Conservation (phyloP, 2,888 invertebrate species). For the Cryptocheilus praepositus region DNA sequence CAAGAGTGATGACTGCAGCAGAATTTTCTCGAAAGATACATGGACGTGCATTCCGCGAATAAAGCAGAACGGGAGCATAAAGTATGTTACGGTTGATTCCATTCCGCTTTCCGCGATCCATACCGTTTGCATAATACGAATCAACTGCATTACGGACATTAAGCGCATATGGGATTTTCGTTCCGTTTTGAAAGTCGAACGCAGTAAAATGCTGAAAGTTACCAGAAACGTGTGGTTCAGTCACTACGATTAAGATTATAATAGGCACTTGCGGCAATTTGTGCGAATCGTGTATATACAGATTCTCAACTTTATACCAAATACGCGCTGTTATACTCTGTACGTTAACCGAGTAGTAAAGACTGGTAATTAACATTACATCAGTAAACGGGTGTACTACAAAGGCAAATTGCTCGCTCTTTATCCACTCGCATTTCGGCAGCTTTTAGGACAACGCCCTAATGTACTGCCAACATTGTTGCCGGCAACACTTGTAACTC, state of each 20-base stretch:
- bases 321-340: no score
- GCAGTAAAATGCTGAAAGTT: no score
- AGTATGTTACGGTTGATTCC: conserved; percentile 32
- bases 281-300: no score
- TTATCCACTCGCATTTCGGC: no score
- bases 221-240: no score
- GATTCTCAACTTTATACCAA: no score
- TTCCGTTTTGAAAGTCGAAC: background rate
- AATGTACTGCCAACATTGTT: background rate
- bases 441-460: no score
- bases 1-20: conserved; percentile 29
- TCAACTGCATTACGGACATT: conserved; percentile 35
- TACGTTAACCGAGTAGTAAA: background rate
- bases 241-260: no score
- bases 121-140: conserved; percentile 46
- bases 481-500: conserved; percentile 2
- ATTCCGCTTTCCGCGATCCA: conserved; percentile 44
- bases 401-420: conserved; percentile 4
- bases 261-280: no score
- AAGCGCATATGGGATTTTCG: conserved; percentile 20
- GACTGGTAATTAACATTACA: conserved; percentile 19
- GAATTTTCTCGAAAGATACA: conserved; percentile 30
- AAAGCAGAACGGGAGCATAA: conserved; percentile 24
- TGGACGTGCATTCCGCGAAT: conserved; percentile 37
- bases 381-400: conserved; percentile 13